A percentile compares a stretch with the other conserved stretches of the same genome.
Evolutionary conservation across 2,797 vertebrate species (phyloP).

Genomic region (Brachyrhaphis roseni): DNA sequence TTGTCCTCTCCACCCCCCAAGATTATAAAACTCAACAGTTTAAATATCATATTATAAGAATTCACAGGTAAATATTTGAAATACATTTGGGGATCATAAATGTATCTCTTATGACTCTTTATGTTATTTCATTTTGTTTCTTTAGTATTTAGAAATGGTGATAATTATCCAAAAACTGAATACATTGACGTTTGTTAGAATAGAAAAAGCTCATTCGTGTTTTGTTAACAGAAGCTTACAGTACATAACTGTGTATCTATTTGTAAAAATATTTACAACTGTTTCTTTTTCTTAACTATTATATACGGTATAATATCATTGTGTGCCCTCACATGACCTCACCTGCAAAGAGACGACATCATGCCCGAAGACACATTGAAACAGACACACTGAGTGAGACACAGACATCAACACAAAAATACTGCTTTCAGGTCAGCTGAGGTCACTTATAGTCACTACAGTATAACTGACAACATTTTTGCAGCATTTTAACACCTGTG

Average conservation of each 20-base stretch:
- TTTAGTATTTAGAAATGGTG: background rate
- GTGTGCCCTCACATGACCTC: conserved; percentile 43
- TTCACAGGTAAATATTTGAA: background rate
- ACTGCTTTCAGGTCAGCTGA: background rate
- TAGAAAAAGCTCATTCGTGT: background rate
- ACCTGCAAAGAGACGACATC: conserved; percentile 49
- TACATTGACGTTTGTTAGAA: background rate
- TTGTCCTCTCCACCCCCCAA: background rate
- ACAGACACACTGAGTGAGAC: background rate
- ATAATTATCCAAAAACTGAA: background rate
- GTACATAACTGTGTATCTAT: background rate
- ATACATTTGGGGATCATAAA: background rate
- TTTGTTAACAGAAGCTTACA: background rate
- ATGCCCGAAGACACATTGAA: conserved; percentile 1
- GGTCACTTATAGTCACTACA: background rate
- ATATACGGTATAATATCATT: background rate
- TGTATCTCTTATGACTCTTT: background rate
- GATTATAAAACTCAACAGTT: background rate
- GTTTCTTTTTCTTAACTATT: background rate
- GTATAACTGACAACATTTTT: background rate
- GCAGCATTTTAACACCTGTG: background rate
- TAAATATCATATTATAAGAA: background rate
- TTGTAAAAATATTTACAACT: background rate
- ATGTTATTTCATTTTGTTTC: background rate
- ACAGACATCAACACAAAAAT: background rate